Percentiles rank a stretch among this genome's conserved stretches.
Conservation (phyloP, 2,113 vertebrate genomes). For the Notarius lentiginosus region DNA sequence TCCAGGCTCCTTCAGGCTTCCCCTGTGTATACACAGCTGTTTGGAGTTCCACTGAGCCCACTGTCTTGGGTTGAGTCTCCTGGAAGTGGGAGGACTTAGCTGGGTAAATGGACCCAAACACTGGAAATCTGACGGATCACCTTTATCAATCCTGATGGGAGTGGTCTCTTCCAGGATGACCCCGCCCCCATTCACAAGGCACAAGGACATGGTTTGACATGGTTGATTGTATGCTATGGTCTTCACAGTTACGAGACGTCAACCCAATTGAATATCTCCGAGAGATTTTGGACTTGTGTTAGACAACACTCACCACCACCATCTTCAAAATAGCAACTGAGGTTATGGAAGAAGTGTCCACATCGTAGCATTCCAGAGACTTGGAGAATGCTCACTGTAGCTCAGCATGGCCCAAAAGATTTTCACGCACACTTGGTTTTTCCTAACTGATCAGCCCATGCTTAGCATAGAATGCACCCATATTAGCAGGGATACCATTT, state of each 20-base stretch:
- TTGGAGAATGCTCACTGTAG: not conserved
- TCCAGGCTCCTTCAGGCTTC: slow-evolving; percentile 6
- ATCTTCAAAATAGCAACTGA: not conserved
- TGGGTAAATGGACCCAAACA: not conserved
- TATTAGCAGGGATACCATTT: too few species aligned
- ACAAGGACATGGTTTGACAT: not conserved
- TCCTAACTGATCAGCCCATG: not conserved
- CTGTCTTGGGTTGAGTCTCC: not conserved
- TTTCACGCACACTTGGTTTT: not conserved
- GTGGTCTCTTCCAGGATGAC: not conserved
- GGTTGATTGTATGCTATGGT: not conserved
- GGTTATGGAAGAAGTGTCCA: not conserved
- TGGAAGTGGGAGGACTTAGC: not conserved
- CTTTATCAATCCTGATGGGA: not conserved
- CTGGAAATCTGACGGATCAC: not conserved
- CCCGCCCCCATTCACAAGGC: not conserved
- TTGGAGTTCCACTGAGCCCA: not conserved
- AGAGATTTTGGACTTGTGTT: not conserved
- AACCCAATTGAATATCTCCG: not conserved
- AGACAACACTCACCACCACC: not conserved
- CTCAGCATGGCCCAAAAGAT: not conserved
- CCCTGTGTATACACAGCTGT: not conserved
- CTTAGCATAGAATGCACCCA: not conserved
- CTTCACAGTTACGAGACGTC: not conserved
- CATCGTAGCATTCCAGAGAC: not conserved